phyloP scores from a whole-genome alignment of 2,797 vertebrate species.

The Cryptoprocta ferox region DNA sequence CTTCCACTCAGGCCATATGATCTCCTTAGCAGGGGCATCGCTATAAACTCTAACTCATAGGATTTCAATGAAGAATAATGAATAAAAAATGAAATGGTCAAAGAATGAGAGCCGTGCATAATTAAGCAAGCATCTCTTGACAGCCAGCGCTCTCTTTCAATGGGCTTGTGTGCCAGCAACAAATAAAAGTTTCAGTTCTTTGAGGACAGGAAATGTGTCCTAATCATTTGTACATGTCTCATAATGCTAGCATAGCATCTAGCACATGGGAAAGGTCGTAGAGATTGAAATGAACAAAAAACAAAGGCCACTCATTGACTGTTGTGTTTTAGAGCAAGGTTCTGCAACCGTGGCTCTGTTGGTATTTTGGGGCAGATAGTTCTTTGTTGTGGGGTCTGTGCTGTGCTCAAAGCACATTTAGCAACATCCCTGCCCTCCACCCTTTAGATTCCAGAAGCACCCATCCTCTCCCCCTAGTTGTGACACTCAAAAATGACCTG shows the following conservation, averaged over 20 bases:
- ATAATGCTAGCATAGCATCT: not conserved
- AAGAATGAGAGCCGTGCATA: slow-evolving; percentile 18
- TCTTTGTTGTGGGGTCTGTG: not conserved
- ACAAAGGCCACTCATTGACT: not conserved
- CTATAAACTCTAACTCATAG: not conserved
- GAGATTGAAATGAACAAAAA: not conserved
- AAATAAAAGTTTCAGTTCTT: not conserved
- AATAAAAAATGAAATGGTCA: slow-evolving; percentile 39
- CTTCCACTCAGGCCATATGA: not conserved
- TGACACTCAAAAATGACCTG: not conserved
- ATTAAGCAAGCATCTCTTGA: not conserved
- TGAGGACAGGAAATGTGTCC: not conserved
- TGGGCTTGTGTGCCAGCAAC: not conserved
- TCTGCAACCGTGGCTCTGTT: not conserved
- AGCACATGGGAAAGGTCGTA: not conserved
- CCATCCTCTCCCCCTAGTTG: not conserved
- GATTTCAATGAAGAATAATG: slow-evolving; percentile 26
- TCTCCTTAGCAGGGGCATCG: not conserved
- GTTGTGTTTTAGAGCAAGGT: not conserved
- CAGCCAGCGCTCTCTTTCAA: not conserved
- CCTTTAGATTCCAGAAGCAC: not conserved
- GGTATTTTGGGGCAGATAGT: not conserved
- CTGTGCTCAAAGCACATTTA: not conserved
- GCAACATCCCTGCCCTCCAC: not conserved
- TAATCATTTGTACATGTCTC: not conserved